Percentiles rank a stretch among this genome's conserved stretches.
Evolutionary conservation across 2,797 vertebrate genomes (phyloP).

Genomic region (Sylvilagus floridanus): DNA sequence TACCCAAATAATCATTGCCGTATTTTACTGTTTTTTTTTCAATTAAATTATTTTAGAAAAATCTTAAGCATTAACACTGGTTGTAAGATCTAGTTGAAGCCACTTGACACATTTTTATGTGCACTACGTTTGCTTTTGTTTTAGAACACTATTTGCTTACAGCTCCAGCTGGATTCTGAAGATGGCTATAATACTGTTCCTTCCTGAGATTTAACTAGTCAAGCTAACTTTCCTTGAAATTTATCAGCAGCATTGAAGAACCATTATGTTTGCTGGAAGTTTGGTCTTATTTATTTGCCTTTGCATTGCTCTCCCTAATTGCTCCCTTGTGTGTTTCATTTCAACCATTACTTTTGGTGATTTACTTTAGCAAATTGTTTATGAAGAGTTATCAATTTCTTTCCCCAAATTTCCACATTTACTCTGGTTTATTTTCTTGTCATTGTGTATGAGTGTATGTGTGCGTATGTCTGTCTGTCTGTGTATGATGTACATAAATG

Average conservation of each 20-base stretch:
- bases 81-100: background rate
- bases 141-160: background rate
- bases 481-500: constrained; percentile 62
- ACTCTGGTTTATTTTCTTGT: constrained; percentile 81
- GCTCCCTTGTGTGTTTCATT: constrained; percentile 79
- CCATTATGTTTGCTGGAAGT: constrained; percentile 59
- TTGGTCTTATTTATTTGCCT: constrained; percentile 74
- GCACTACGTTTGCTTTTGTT: background rate
- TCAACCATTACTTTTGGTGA: constrained; percentile 79
- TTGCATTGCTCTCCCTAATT: constrained; percentile 74
- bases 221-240: constrained; percentile 71
- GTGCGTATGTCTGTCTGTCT: constrained; percentile 6
- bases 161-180: constrained; percentile 55
- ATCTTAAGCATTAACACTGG: background rate
- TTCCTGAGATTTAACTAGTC: constrained; percentile 75
- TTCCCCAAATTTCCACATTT: constrained; percentile 73
- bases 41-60: background rate
- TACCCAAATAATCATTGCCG: background rate
- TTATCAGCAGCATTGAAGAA: constrained; percentile 62
- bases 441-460: constrained; percentile 48
- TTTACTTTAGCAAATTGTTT: constrained; percentile 83
- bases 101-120: background rate
- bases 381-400: constrained; percentile 78
- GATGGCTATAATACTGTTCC: constrained; percentile 16
- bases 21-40: background rate